Base-by-base conservation (phyloP, 2,888 invertebrate species). In the Drosophila aldrichi region DNA sequence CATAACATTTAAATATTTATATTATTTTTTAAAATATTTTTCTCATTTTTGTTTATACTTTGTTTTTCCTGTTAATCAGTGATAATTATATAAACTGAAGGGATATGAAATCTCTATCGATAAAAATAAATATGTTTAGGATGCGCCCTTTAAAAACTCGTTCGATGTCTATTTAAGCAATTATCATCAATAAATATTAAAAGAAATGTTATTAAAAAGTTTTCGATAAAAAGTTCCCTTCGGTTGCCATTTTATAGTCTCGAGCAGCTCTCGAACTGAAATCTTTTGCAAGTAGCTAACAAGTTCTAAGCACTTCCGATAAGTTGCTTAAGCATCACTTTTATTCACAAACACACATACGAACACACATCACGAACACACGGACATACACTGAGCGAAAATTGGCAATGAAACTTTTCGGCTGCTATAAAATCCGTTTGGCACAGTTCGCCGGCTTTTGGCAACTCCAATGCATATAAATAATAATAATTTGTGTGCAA, bases 401-500 rank as follows among this genome's bases (percentile, higher is more conserved):
- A 84, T 84, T 84, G 89, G 85, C 84, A 87, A 78, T 87, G 84
- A 84, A 84, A 89, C 74, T 87, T 87, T 87, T 54, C n/a, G 49
- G 82, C 66, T 71, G 78, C 82, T 72, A 89, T 83, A 89, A 87
- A 89, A 76, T 58, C 51, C 60, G 79, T 87, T 84, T 89, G 84
- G 81, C 88, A 83, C 88, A 84, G 88, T 87, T 87, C 68, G 60
- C 70, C 61, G 65, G 64, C 66, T 54, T 51, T 51, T 66, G 55
- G 46, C 56, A 63, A 74, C 79, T 67, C 70, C 60, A 43, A 61
- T 63, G 67, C 70, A 67, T 79, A 81, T 78, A 89, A 87, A 89
- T 87, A 84, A 83, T 84, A 88, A 85, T 74, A 59, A 78, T 77
- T 70, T 68, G 60, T 74, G 78, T 87, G 89, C 84, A 87, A 84